Evolutionary conservation across 2,113 vertebrate species (phyloP).

Genomic region (Pelmatolapia mariae): DNA sequence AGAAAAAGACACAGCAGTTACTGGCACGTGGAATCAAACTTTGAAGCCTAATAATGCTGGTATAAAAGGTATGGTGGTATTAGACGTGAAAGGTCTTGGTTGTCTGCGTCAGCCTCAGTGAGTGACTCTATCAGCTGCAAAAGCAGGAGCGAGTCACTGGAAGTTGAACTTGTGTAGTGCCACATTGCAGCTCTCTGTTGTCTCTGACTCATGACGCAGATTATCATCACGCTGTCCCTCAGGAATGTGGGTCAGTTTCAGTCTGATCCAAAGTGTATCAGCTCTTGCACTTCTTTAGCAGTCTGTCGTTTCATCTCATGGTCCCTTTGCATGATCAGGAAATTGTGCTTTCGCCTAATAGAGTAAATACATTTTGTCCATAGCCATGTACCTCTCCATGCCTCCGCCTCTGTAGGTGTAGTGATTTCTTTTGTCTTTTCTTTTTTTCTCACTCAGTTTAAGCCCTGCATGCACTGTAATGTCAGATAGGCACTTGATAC

Average conservation of each 20-base stretch:
- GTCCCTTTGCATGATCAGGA: slow-evolving; percentile 18
- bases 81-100: background rate
- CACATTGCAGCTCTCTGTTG: slow-evolving; percentile 4
- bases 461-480: slow-evolving; percentile 43
- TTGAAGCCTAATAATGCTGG: background rate
- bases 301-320: background rate
- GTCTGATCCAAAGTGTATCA: background rate
- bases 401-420: background rate
- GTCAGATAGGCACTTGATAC: background rate
- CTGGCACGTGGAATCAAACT: background rate
- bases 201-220: background rate
- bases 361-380: background rate
- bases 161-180: background rate
- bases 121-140: background rate
- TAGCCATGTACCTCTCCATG: background rate
- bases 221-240: slow-evolving; percentile 32
- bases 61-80: background rate
- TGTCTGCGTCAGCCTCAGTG: slow-evolving; percentile 1
- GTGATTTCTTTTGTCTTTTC: background rate
- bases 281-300: background rate
- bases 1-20: background rate
- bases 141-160: background rate
- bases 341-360: background rate
- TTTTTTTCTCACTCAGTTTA: background rate
- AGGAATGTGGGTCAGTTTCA: slow-evolving; percentile 19